phyloP scores from a whole-genome alignment of 2,888 invertebrate species.

The Cantharis flavilabris region DNA sequence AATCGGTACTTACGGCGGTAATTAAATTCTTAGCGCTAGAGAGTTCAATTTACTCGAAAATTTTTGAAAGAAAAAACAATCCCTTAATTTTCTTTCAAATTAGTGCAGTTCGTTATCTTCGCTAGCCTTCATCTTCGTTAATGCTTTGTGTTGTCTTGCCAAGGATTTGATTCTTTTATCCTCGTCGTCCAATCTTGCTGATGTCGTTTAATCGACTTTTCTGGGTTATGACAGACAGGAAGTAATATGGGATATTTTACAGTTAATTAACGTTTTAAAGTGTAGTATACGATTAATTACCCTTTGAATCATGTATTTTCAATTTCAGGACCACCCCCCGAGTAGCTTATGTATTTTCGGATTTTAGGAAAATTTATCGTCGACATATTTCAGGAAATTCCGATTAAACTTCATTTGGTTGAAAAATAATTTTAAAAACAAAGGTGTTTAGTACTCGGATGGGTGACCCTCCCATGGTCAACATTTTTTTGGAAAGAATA shows the following conservation, averaged over 20 bases:
- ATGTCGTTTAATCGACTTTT: neutral
- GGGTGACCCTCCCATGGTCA: no score
- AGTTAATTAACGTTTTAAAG: neutral
- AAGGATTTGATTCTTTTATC: neutral
- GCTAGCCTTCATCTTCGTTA: neutral
- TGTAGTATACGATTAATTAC: neutral
- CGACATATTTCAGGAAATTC: no score
- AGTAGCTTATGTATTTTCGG: neutral
- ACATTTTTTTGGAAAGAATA: no score
- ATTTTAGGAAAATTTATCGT: neutral
- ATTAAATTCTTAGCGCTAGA: neutral
- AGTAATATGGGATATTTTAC: neutral
- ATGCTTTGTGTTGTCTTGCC: neutral
- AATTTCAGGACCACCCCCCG: neutral
- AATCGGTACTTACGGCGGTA: neutral
- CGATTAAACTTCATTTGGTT: no score
- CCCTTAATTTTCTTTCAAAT: neutral
- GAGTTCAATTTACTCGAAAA: neutral
- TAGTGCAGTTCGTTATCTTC: neutral
- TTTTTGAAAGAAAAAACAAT: neutral
- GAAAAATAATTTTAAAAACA: no score
- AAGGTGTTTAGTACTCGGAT: no score
- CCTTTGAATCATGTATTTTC: neutral
- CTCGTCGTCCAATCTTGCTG: neutral
- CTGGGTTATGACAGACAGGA: neutral